phyloP scores from a whole-genome alignment of 2,113 vertebrate genomes.

The Castor canadensis region DNA sequence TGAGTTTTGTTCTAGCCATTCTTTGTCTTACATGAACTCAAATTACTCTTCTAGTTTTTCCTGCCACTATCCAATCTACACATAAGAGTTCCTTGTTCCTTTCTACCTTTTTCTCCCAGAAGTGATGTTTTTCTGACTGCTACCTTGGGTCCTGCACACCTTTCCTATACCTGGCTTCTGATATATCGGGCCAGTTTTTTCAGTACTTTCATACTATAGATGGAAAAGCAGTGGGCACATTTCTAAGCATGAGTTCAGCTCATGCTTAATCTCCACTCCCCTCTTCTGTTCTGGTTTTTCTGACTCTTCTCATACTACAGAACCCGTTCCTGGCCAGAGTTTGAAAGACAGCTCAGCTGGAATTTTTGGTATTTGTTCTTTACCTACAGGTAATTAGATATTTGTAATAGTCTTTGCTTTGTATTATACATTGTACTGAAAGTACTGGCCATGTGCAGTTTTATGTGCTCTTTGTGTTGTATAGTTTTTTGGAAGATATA shows the following conservation, averaged over 20 bases:
- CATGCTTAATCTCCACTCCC: not conserved
- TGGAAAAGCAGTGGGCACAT: not conserved
- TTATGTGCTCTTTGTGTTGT: not conserved
- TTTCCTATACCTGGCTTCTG: not conserved
- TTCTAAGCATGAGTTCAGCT: not conserved
- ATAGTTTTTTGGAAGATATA: not conserved
- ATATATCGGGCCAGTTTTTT: not conserved
- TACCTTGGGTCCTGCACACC: not conserved
- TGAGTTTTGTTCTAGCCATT: not conserved
- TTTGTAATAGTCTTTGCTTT: not conserved
- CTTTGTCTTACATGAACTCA: not conserved
- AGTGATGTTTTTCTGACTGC: not conserved
- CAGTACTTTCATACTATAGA: not conserved
- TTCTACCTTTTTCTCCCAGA: not conserved
- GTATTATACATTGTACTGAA: conserved; percentile 7
- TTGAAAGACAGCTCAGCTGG: not conserved
- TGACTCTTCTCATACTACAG: not conserved
- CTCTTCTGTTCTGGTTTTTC: not conserved
- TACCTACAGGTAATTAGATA: not conserved
- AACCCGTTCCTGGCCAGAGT: not conserved
- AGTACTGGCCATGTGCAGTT: not conserved
- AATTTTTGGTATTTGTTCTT: not conserved
- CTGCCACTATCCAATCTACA: not conserved
- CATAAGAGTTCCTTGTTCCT: not conserved
- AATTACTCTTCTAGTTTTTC: not conserved